Evolutionary conservation across 2,113 vertebrate species (phyloP).

Genomic region (Noctilio leporinus): DNA sequence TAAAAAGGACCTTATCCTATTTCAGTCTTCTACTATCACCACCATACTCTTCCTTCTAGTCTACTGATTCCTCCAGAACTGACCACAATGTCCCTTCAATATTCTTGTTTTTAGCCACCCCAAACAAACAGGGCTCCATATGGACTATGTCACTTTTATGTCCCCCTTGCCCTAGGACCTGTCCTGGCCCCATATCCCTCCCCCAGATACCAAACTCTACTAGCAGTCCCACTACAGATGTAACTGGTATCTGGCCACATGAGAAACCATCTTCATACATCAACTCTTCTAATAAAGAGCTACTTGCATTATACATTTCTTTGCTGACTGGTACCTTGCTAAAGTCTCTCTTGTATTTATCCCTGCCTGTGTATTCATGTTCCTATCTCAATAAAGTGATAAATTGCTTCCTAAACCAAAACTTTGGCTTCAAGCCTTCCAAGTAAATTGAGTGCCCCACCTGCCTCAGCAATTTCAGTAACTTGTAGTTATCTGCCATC

Average conservation of each 20-base stretch:
- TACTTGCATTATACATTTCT: not conserved
- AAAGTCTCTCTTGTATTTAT: not conserved
- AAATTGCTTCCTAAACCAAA: not conserved
- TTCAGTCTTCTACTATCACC: not conserved
- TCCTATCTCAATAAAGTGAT: not conserved
- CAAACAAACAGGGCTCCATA: not conserved
- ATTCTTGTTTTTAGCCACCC: not conserved
- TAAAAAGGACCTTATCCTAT: not conserved
- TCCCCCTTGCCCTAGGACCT: not conserved
- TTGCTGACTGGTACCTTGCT: not conserved
- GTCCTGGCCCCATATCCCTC: not conserved
- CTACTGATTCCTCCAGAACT: not conserved
- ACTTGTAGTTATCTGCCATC: not conserved
- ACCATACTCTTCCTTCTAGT: not conserved
- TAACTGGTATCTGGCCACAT: not conserved
- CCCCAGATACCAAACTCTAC: not conserved
- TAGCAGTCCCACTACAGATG: not conserved
- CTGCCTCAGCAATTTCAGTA: not conserved
- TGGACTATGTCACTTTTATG: not conserved
- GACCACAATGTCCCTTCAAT: not conserved
- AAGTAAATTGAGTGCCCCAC: not conserved
- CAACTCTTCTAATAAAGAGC: not conserved
- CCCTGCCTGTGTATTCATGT: not conserved
- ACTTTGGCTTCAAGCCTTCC: not conserved
- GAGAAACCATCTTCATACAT: not conserved